Evolutionary conservation across 2,888 invertebrate genomes (phyloP), one percentile per base, ranked within the genome.

Genomic region (Ashinkailepas kermadecensis): DNA sequence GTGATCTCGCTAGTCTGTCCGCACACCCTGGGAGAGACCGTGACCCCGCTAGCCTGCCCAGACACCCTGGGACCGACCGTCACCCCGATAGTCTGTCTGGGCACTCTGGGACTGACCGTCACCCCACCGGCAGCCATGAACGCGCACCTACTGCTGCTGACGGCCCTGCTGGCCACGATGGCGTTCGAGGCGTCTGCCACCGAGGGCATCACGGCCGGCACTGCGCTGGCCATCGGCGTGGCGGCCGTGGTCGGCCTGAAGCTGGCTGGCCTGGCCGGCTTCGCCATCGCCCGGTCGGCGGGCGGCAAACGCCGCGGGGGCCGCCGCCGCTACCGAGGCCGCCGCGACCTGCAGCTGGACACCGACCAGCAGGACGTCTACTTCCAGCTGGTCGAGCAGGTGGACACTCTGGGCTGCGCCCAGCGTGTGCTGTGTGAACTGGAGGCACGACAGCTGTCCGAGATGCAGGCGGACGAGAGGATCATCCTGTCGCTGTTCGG

Each of bases 401-500:
- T 83, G 25, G 84, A 84, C 80, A 79, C 82, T 78, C 83, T 83
- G n/a, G 78, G 81, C 70, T 84, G 84, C 82, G 84, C 83, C 62
- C 82, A 83, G 59, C 81, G 83, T 67, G 82, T 84, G 80, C 82
- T 84, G 82, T 84, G 84, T 82, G 84, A 84, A 58, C 64, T 84
- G 82, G 84, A 84, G 78, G 82, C 83, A 18, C 82, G 78, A 78
- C 82, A 84, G 81, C 67, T 79, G 54, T 62, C 25, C 58, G 56
- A 82, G 58, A 74, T 84, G 54, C 70, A 82, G 25, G 83, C 83
- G 23, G 84, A 84, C 65, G 84, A 84, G 65, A 56, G 80, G 80
- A 83, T 84, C 83, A 84, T 84, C 78, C 81, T 83, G 64, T 83
- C 83, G 12, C 82, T 84, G 18, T 84, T 84, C 81, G 83, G 84